phyloP scores from a whole-genome alignment of 2,797 vertebrate genomes.

The Pseudochromis fuscus region DNA sequence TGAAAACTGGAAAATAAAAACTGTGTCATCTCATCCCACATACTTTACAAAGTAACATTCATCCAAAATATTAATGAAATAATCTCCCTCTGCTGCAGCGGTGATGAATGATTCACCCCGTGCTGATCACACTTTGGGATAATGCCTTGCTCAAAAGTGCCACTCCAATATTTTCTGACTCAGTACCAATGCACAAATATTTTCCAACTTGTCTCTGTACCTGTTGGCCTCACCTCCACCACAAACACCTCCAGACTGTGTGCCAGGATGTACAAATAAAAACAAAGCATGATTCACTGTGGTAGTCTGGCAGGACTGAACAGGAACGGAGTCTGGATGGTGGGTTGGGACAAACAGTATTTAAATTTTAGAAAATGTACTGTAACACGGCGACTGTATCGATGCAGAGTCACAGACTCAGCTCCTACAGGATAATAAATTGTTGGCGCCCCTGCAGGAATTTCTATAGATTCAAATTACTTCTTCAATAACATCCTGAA shows the following conservation, averaged over 20 bases:
- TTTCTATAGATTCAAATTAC: constrained; percentile 57
- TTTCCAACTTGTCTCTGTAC: constrained; percentile 41
- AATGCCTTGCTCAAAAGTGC: constrained; percentile 1
- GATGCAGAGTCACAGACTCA: constrained; percentile 51
- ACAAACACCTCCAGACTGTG: constrained; percentile 55
- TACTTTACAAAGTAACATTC: too few species aligned
- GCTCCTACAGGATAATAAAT: constrained; percentile 58
- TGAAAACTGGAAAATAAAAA: too few species aligned
- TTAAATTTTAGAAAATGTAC: constrained; percentile 58
- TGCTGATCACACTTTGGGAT: background rate
- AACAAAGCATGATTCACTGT: constrained; percentile 65
- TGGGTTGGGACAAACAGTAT: constrained; percentile 51
- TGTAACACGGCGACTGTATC: constrained; percentile 40
- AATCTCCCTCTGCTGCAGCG: too few species aligned
- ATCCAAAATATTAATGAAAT: too few species aligned
- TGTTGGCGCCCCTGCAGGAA: constrained; percentile 36
- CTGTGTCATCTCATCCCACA: too few species aligned
- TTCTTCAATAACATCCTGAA: constrained; percentile 61
- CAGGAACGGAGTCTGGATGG: constrained; percentile 38
- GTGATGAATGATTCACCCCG: too few species aligned
- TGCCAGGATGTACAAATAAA: constrained; percentile 54
- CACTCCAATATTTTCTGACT: constrained; percentile 13
- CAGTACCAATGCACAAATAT: constrained; percentile 20
- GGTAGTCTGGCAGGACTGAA: constrained; percentile 59
- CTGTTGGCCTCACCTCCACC: constrained; percentile 43